Base-by-base conservation (phyloP, 1,140 invertebrate genomes). In the Drosophila burlai region DNA sequence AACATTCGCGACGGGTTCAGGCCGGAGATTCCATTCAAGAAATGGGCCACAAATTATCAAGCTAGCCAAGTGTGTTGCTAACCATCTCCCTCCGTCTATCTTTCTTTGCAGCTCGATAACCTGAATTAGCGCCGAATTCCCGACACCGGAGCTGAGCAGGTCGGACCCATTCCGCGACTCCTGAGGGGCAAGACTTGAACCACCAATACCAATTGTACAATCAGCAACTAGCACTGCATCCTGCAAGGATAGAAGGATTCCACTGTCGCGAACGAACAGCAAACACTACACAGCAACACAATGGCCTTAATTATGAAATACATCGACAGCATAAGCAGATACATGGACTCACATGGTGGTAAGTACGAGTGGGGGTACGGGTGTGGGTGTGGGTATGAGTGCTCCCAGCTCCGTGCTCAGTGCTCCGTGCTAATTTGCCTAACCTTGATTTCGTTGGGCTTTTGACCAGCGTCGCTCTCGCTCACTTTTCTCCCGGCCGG, bases 291-390 rank as follows among this genome's bases (percentile, higher is more conserved):
- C 71, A 90, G 82, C 74, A 90, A 90, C 81, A 90, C 86, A 90
- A 95, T 95, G 95, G 95, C 95, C 92, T 94, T 95, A 93, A 93
- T 95, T 93, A 94, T 95, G 94, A 94, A 94, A 79, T 95, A 94
- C 81, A 94, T 95, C 91, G 94, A 95, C 86, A 94, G 93, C 93
- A 94, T 95, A 93, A 94, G 95, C 92, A 94, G 94, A 91, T 94
- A 95, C 81, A 93, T 95, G 92, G 94, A 95, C 91, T 94, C 94
- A 93, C 89, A 95, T 93, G 94, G 94, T 87, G 95, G 95, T 95
- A 93, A 94, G 93, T 93, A 57, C 52, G n/a, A 15, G 5, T 7
- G 6, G 1, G 46, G 40, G n/a, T 34, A 1, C 8, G 18, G 31
- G n/a, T 46, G 42, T 11, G 26, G 31, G 43, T 15, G 18, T 10